These are phyloP conservation scores for Myzus persicae DNA, from an alignment of 1,140 invertebrate species.

Conservation along the genomic window DNA sequence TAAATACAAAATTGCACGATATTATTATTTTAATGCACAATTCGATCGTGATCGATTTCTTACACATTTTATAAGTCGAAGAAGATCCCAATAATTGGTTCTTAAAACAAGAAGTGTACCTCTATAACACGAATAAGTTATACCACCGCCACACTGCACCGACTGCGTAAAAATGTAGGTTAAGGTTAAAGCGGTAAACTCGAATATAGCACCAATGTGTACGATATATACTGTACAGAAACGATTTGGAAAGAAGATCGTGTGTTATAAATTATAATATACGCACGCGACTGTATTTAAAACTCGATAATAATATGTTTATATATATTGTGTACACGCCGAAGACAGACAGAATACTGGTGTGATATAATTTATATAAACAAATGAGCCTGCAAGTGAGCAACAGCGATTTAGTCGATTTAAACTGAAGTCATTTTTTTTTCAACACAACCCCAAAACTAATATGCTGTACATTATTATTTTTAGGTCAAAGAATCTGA, in stretches of 20 bases:
- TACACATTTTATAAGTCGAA: not conserved
- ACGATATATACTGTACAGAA: not conserved
- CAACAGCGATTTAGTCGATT: not conserved
- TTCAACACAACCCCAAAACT: constrained; percentile 21
- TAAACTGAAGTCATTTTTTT: not conserved
- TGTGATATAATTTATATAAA: constrained; percentile 14
- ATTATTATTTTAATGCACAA: not conserved
- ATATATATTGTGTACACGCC: not conserved
- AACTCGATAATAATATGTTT: constrained; percentile 14
- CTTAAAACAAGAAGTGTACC: not conserved
- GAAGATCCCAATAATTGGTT: not conserved
- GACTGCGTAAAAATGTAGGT: constrained; percentile 28
- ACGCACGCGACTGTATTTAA: constrained; percentile 20
- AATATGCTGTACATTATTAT: constrained; percentile 2
- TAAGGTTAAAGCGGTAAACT: not conserved
- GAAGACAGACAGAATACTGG: constrained; percentile 32
- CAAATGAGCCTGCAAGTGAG: not conserved
- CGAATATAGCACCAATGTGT: not conserved
- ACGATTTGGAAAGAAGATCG: not conserved
- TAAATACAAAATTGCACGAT: not conserved
- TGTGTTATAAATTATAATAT: not conserved
- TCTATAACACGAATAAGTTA: not conserved
- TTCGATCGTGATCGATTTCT: not conserved
- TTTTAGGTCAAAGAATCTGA: constrained; percentile 34
- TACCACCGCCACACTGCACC: not conserved